These are phyloP conservation scores for Meandrina meandrites DNA, from an alignment of 92 coral and sea anemone species.

Conservation along the genomic window DNA sequence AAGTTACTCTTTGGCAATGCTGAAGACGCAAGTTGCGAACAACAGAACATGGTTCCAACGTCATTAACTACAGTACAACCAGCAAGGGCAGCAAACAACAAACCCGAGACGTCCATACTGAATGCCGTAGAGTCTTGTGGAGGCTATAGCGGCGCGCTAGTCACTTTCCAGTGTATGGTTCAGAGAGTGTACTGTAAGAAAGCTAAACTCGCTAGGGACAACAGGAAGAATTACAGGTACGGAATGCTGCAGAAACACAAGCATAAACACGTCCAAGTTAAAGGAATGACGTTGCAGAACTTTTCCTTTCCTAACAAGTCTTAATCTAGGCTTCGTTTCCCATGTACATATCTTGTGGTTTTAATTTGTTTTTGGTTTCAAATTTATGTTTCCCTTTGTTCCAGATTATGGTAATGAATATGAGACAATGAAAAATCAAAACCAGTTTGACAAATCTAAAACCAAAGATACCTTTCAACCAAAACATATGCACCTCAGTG, in stretches of 20 bases:
- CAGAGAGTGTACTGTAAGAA: conserved; percentile 78
- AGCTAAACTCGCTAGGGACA: conserved; percentile 37
- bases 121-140: conserved; percentile 70
- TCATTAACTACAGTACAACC: conserved; percentile 1
- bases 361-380: no score
- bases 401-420: no score
- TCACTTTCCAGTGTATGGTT: conserved; percentile 62
- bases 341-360: background rate
- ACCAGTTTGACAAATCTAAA: no score
- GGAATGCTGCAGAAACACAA: background rate
- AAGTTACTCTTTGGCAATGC: conserved; percentile 61
- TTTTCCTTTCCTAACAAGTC: no score
- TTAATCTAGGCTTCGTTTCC: background rate
- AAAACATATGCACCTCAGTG: no score
- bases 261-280: background rate
- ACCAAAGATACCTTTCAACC: no score
- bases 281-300: background rate
- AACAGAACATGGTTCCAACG: background rate
- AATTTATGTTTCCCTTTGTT: no score
- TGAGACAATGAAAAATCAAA: no score
- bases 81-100: background rate
- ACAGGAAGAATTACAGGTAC: conserved; percentile 41
- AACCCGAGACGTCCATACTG: conserved; percentile 36
- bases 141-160: conserved; percentile 72
- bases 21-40: background rate